Evolutionary conservation across 2,888 invertebrate genomes (phyloP).

Genomic region (Drosophila anceps): DNA sequence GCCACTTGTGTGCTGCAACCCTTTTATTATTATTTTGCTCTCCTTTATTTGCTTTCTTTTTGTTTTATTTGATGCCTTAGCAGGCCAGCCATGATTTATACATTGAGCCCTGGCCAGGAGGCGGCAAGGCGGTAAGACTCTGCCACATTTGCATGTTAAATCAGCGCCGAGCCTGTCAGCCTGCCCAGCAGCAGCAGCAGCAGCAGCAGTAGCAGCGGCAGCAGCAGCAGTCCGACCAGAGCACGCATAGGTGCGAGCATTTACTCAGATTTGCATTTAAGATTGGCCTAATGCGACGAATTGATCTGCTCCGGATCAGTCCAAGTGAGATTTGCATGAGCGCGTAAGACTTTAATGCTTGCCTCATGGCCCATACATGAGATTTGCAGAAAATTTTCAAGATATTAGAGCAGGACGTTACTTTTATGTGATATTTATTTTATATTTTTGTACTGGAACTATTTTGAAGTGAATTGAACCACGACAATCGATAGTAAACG

Average conservation of each 20-base stretch:
- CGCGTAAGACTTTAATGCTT: neutral
- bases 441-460: neutral
- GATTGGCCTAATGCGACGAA: slow-evolving; percentile 41
- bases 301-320: slow-evolving; percentile 29
- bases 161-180: slow-evolving; percentile 24
- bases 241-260: slow-evolving; percentile 19
- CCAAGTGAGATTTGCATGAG: slow-evolving; percentile 4
- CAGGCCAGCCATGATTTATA: slow-evolving; percentile 68
- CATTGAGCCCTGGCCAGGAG: slow-evolving; percentile 49
- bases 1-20: slow-evolving; percentile 68
- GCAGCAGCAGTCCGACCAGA: neutral
- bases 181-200: neutral
- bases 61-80: slow-evolving; percentile 18
- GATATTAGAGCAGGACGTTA: neutral
- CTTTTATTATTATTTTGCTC: slow-evolving; percentile 49
- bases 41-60: slow-evolving; percentile 17
- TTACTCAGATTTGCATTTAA: slow-evolving; percentile 45
- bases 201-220: neutral
- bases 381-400: neutral
- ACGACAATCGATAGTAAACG: neutral
- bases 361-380: neutral
- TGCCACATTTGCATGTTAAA: slow-evolving; percentile 68
- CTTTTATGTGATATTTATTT: neutral
- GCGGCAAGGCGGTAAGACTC: slow-evolving; percentile 36
- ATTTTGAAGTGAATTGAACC: no score